phyloP scores from a whole-genome alignment of 2,797 vertebrate species.

The Zenarchopterus dispar region DNA sequence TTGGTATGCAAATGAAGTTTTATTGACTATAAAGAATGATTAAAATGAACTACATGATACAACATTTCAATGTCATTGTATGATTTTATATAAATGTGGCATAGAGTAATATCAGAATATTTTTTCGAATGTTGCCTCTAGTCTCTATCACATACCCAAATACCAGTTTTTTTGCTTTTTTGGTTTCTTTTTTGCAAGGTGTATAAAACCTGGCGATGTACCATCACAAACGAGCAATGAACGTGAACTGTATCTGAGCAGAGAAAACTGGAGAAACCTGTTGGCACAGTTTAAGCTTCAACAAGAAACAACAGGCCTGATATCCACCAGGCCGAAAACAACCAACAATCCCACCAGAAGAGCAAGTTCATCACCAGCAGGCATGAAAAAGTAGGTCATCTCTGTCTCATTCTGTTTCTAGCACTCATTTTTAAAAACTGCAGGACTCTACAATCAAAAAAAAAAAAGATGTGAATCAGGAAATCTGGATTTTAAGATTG shows the following conservation, averaged over 20 bases:
- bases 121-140: too few relatives aligned
- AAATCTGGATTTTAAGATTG: conserved; percentile 15
- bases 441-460: neutral
- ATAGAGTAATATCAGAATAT: too few relatives aligned
- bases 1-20: too few relatives aligned
- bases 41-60: too few relatives aligned
- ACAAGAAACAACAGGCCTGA: conserved; percentile 59
- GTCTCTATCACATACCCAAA: too few relatives aligned
- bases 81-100: too few relatives aligned
- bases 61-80: too few relatives aligned
- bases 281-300: conserved; percentile 6
- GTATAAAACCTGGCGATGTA: too few relatives aligned
- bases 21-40: too few relatives aligned
- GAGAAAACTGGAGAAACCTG: conserved; percentile 36
- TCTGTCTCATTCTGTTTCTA: conserved; percentile 20
- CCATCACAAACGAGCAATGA: neutral
- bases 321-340: neutral
- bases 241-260: neutral
- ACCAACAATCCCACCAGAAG: conserved; percentile 21
- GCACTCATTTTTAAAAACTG: neutral
- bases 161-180: too few relatives aligned
- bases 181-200: too few relatives aligned
- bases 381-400: conserved; percentile 48
- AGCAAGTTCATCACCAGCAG: conserved; percentile 27
- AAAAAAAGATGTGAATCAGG: conserved; percentile 21